phyloP scores from a whole-genome alignment of 2,113 vertebrate genomes.

The Ctenodactylus gundi region DNA sequence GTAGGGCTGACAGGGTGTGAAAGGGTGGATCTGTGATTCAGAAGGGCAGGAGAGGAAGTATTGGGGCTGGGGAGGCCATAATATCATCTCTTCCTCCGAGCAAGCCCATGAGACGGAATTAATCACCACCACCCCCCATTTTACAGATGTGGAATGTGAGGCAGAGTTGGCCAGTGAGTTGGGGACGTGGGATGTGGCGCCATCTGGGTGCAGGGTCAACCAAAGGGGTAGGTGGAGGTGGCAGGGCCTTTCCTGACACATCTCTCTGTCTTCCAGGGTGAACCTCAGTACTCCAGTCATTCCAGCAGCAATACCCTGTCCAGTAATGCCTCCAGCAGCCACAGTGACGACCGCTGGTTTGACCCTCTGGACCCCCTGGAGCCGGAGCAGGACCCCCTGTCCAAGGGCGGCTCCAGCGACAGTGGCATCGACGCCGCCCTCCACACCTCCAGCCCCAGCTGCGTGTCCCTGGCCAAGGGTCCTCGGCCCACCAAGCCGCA shows the following conservation, averaged over 20 bases:
- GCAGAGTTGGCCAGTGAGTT: background rate
- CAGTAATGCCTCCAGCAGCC: conserved; percentile 94
- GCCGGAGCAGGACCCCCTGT: conserved; percentile 85
- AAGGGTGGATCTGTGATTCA: background rate
- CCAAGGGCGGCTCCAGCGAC: conserved; percentile 92
- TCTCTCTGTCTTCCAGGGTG: conserved; percentile 82
- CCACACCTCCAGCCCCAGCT: conserved; percentile 83
- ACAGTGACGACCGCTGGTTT: conserved; percentile 95
- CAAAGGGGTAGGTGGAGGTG: rapidly evolving
- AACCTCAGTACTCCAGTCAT: conserved; percentile 93
- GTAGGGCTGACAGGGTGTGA: background rate
- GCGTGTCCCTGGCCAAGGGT: conserved; percentile 72
- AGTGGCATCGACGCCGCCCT: conserved; percentile 92
- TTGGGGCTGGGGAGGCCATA: too few relatives aligned
- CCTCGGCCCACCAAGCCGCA: conserved; percentile 78
- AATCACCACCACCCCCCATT: background rate
- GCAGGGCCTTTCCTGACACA: rapidly evolving
- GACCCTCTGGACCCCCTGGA: conserved; percentile 86
- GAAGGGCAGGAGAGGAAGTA: rapidly evolving
- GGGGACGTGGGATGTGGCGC: background rate
- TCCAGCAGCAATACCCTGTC: conserved; percentile 96
- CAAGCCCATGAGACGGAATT: background rate
- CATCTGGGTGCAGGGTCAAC: background rate
- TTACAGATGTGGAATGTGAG: background rate
- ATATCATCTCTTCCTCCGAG: background rate